phyloP scores from a whole-genome alignment of 2,888 invertebrate species.

The Cheilosia urbana region DNA sequence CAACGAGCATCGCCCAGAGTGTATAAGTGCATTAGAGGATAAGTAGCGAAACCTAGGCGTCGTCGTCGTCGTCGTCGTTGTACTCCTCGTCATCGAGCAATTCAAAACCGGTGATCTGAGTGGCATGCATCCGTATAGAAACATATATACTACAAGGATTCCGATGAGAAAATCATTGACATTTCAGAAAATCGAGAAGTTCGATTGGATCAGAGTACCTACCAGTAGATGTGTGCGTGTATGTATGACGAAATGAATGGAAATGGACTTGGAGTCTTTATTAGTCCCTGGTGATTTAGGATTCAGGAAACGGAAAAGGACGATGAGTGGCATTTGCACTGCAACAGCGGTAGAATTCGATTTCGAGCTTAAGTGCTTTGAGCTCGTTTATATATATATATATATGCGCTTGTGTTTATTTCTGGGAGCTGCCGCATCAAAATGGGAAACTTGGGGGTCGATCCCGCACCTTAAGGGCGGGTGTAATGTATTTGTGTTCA shows the following conservation, averaged over 20 bases:
- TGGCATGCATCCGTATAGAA: constrained; percentile 66
- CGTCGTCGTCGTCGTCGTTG: constrained; percentile 21
- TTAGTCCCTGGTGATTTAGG: constrained; percentile 71
- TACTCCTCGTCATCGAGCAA: constrained; percentile 26
- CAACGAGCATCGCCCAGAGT: constrained; percentile 31
- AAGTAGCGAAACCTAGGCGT: constrained; percentile 62
- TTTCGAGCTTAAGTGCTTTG: constrained; percentile 51
- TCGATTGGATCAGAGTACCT: background rate
- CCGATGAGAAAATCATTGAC: constrained; percentile 72
- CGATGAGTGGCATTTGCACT: constrained; percentile 63
- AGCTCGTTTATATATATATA: background rate
- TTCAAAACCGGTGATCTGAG: constrained; percentile 59
- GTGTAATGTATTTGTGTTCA: constrained; percentile 1
- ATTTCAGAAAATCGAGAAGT: constrained; percentile 47
- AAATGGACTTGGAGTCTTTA: constrained; percentile 72
- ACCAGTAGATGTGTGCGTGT: background rate
- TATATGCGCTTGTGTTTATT: background rate
- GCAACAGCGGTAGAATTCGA: constrained; percentile 34
- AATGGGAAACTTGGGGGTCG: constrained; percentile 19
- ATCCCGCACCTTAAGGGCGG: background rate
- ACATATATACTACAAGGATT: constrained; percentile 34
- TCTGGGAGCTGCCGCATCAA: constrained; percentile 42
- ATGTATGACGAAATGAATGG: constrained; percentile 59
- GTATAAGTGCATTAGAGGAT: constrained; percentile 71
- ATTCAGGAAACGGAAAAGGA: constrained; percentile 68